Conservation (phyloP, 2,888 invertebrate genomes). For the Nomada ruficornis region DNA sequence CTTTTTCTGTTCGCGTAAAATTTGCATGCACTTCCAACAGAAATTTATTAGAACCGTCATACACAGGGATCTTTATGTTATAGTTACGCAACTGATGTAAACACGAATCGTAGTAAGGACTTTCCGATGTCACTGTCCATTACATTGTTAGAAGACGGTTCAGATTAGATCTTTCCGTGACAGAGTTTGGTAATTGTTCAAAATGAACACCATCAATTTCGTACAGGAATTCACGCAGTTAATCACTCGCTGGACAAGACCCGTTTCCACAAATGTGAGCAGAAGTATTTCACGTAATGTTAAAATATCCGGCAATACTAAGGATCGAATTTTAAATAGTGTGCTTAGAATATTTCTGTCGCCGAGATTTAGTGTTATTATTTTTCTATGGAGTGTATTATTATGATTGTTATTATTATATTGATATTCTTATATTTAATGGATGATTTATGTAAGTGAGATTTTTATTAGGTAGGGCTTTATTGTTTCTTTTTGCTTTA, state of each 20-base stretch:
- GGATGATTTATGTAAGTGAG: not conserved
- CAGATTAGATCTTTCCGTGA: not conserved
- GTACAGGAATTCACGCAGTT: conserved; percentile 63
- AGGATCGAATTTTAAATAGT: not conserved
- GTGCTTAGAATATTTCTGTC: too few relatives aligned
- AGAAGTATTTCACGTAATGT: not conserved
- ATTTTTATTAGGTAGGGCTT: too few relatives aligned
- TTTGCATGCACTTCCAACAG: not conserved
- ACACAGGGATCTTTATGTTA: not conserved
- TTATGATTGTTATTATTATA: not conserved
- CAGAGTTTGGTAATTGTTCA: not conserved
- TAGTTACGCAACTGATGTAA: conserved; percentile 29
- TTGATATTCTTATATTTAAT: not conserved
- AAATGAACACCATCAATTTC: conserved; percentile 56
- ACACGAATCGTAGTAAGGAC: conserved; percentile 30
- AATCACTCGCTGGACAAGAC: conserved; percentile 52
- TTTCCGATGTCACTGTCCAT: conserved; percentile 19
- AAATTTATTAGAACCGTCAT: not conserved
- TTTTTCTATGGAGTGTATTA: not conserved
- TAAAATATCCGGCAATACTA: too few relatives aligned
- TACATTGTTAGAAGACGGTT: conserved; percentile 3
- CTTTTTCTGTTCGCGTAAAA: not conserved
- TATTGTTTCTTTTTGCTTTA: not conserved
- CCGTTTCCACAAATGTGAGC: conserved; percentile 41
- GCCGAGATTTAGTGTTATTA: too few relatives aligned